Percentiles rank a stretch among this genome's conserved stretches.
Conservation (phyloP, 2,797 vertebrate genomes). For the Acipenser transmontanus region DNA sequence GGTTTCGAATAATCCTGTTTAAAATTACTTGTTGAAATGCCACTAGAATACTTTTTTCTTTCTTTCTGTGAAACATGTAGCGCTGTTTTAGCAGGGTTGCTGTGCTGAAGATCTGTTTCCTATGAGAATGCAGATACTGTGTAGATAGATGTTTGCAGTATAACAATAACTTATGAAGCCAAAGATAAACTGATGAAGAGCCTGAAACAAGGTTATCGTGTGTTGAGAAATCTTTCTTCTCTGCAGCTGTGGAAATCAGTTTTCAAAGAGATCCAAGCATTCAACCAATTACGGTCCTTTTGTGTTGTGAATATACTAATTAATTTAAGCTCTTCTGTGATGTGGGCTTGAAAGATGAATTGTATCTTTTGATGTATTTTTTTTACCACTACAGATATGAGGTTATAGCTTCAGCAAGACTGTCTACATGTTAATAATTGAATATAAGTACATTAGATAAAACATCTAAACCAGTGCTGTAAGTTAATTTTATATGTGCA, state of each 20-base stretch:
- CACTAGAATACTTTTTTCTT: too few relatives aligned
- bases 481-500: neutral
- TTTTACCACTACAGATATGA: neutral
- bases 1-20: too few relatives aligned
- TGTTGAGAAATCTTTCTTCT: neutral
- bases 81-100: too few relatives aligned
- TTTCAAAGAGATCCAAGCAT: neutral
- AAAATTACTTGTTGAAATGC: too few relatives aligned
- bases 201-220: too few relatives aligned
- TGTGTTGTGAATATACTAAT: neutral
- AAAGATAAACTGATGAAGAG: too few relatives aligned
- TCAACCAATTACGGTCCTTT: neutral
- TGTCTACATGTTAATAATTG: neutral
- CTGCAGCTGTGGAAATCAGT: neutral
- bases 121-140: too few relatives aligned
- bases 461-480: neutral
- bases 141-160: too few relatives aligned
- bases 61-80: too few relatives aligned
- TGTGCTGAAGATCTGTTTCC: too few relatives aligned
- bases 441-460: neutral
- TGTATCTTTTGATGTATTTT: constrained; percentile 1
- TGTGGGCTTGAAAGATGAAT: neutral
- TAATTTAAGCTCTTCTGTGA: neutral
- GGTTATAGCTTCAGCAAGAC: neutral
- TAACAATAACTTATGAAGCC: too few relatives aligned